phyloP scores from a whole-genome alignment of 2,797 vertebrate genomes.

The Enteromius paludinosus region DNA sequence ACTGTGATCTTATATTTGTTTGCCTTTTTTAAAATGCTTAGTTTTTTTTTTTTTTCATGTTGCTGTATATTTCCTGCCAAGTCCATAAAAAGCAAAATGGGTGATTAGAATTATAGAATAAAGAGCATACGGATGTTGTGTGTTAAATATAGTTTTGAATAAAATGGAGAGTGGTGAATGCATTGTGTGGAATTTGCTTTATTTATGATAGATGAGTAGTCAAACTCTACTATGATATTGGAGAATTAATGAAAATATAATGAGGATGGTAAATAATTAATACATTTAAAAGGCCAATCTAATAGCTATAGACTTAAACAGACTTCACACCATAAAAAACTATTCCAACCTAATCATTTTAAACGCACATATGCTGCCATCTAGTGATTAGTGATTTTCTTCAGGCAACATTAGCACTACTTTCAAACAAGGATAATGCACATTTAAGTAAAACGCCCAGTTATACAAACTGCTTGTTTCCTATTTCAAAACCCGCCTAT shows the following conservation, averaged over 20 bases:
- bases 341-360: not conserved
- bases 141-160: conserved; percentile 68
- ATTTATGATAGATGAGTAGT: not conserved
- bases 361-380: conserved; percentile 44
- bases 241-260: not conserved
- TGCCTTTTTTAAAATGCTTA: conserved; percentile 39
- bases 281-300: not conserved
- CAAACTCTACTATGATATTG: not conserved
- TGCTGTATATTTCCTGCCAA: conserved; percentile 48
- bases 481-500: not conserved
- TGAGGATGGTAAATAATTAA: too few relatives aligned
- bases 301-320: not conserved
- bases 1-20: conserved; percentile 54
- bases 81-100: conserved; percentile 28
- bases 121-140: conserved; percentile 58
- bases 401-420: not conserved
- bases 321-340: not conserved
- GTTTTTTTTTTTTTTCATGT: conserved; percentile 15
- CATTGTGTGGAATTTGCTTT: conserved; percentile 10
- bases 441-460: not conserved
- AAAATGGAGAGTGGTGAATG: conserved; percentile 54
- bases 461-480: not conserved
- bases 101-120: conserved; percentile 43
- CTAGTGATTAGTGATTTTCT: conserved; percentile 32
- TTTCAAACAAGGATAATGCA: not conserved